Evolutionary conservation across 2,888 invertebrate species (phyloP).

Genomic region (Idaea straminata): DNA sequence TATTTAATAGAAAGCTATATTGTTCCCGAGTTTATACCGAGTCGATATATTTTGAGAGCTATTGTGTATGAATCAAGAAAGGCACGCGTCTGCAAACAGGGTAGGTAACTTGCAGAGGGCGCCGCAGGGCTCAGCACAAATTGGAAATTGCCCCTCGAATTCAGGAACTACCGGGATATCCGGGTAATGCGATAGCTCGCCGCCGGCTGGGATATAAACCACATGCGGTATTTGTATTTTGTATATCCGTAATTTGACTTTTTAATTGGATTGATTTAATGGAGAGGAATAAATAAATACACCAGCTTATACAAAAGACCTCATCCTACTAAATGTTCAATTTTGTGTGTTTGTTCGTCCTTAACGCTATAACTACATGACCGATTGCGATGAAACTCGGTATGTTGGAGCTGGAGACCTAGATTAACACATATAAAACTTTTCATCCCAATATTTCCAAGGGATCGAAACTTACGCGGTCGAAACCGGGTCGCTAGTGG

Average conservation of each 20-base stretch:
- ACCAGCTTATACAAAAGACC: neutral
- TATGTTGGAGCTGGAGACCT: too few species aligned
- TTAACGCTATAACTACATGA: too few species aligned
- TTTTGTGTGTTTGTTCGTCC: too few species aligned
- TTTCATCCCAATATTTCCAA: too few species aligned
- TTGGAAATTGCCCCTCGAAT: slow-evolving; percentile 1
- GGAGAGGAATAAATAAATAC: neutral
- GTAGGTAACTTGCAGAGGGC: neutral
- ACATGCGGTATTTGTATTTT: neutral
- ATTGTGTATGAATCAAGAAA: neutral
- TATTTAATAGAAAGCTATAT: too few species aligned
- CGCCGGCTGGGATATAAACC: neutral
- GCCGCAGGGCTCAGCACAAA: neutral
- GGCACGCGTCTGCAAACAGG: neutral
- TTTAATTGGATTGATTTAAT: neutral
- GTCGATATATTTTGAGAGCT: neutral
- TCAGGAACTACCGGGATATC: neutral
- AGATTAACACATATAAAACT: too few species aligned
- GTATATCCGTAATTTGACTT: neutral
- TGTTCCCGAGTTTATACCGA: too few species aligned
- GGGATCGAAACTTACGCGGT: too few species aligned
- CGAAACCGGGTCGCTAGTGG: too few species aligned
- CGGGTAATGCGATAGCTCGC: neutral
- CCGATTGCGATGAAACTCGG: too few species aligned
- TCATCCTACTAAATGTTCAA: too few species aligned